These are phyloP conservation scores for Aphyosemion australe DNA, from an alignment of 2,113 vertebrate genomes.

Conservation along the genomic window DNA sequence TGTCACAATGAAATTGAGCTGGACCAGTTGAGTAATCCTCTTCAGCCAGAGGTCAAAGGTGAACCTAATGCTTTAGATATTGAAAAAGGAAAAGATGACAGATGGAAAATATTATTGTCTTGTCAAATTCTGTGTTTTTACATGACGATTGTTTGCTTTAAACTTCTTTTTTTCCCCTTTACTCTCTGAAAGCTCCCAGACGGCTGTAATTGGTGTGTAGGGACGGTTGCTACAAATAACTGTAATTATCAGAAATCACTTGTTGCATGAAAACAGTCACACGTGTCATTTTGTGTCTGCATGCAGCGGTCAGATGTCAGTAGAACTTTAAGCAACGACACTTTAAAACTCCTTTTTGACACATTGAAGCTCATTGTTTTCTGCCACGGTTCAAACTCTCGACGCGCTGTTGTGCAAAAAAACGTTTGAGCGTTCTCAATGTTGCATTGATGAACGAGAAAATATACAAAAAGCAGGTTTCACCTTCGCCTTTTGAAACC, in stretches of 20 bases:
- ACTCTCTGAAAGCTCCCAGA: constrained; percentile 69
- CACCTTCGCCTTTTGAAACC: constrained; percentile 71
- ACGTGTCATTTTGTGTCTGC: constrained; percentile 72
- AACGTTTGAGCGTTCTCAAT: constrained; percentile 46
- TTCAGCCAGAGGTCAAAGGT: constrained; percentile 32
- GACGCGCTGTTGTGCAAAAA: constrained; percentile 44
- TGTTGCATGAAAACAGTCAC: constrained; percentile 77
- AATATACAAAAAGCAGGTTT: constrained; percentile 13
- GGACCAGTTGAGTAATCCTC: constrained; percentile 49
- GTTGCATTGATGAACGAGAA: too few relatives aligned
- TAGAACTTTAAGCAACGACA: constrained; percentile 61
- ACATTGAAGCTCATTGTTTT: constrained; percentile 75
- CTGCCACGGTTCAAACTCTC: constrained; percentile 52
- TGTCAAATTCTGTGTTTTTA: constrained; percentile 34
- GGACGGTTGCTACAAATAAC: constrained; percentile 77
- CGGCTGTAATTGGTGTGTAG: constrained; percentile 76
- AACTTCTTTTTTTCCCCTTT: not conserved
- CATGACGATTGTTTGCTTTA: constrained; percentile 51
- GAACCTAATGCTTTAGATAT: constrained; percentile 28
- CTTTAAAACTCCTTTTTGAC: constrained; percentile 64
- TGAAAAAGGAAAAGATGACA: constrained; percentile 18
- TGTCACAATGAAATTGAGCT: constrained; percentile 51
- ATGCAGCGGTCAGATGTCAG: constrained; percentile 70
- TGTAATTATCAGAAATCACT: constrained; percentile 82
- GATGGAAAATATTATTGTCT: constrained; percentile 33